A percentile compares a stretch with the other conserved stretches of the same genome.
phyloP scores from a whole-genome alignment of 2,113 vertebrate genomes.

The Chelonoidis abingdonii region DNA sequence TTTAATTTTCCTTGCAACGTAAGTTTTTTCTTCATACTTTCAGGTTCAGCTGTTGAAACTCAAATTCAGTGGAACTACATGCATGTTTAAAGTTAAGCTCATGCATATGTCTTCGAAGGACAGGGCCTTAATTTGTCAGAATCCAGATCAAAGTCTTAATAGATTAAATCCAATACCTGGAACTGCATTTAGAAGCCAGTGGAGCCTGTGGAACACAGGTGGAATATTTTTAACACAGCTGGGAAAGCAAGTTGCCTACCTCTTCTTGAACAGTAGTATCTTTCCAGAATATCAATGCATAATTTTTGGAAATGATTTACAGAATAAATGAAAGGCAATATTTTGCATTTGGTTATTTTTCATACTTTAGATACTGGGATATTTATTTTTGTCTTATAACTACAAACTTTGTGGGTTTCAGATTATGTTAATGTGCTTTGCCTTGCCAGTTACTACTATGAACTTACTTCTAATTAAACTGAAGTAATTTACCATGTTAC shows the following conservation, averaged over 20 bases:
- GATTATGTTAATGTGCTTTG: not conserved
- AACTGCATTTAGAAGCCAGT: not conserved
- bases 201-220: not conserved
- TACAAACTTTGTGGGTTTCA: not conserved
- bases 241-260: not conserved
- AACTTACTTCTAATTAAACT: constrained; percentile 18
- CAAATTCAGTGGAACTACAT: not conserved
- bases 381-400: constrained; percentile 11
- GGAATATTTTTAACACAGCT: not conserved
- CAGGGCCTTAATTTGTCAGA: not conserved
- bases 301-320: not conserved
- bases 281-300: fast-evolving
- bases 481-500: not conserved
- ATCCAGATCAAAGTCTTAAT: not conserved
- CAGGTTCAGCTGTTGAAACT: not conserved
- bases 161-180: not conserved
- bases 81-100: not conserved
- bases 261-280: not conserved
- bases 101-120: not conserved
- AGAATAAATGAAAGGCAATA: not conserved
- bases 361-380: not conserved
- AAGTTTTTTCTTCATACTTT: not conserved
- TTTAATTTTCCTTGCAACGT: not conserved
- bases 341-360: not conserved
- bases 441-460: not conserved